Conservation (phyloP, 2,113 vertebrate genomes). For the Epinephelus moara region DNA sequence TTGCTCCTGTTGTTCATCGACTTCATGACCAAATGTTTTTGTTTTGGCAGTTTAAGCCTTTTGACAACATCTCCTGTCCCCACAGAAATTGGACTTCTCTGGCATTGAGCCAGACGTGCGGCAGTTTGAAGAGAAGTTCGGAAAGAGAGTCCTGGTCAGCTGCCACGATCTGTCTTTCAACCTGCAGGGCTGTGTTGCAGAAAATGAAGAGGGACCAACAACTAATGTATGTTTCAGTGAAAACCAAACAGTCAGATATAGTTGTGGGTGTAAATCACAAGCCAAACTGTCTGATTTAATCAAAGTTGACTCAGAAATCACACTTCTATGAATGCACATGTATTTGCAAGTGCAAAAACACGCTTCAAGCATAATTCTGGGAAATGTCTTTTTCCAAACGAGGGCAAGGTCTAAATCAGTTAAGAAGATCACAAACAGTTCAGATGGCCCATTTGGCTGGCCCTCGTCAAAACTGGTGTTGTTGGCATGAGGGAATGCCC, state of each 20-base stretch:
- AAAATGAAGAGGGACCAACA: constrained; percentile 94
- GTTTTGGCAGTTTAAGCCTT: background rate
- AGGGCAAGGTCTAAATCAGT: constrained; percentile 44
- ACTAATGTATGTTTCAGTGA: constrained; percentile 89
- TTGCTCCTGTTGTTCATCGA: background rate
- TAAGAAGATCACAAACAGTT: constrained; percentile 62
- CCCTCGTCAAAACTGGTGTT: constrained; percentile 18
- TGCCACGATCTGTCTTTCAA: constrained; percentile 96
- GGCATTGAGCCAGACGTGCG: constrained; percentile 93
- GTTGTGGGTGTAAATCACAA: background rate
- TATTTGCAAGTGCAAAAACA: background rate
- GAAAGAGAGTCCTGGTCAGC: constrained; percentile 93
- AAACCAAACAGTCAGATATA: background rate
- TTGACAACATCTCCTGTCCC: constrained; percentile 54
- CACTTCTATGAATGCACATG: background rate
- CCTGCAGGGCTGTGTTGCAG: constrained; percentile 94
- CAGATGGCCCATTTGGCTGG: constrained; percentile 50
- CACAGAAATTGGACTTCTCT: constrained; percentile 95
- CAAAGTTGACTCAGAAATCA: background rate
- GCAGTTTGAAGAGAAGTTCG: constrained; percentile 97
- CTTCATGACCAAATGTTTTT: background rate
- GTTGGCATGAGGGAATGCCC: constrained; percentile 29
- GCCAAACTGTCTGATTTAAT: background rate
- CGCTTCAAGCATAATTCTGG: background rate
- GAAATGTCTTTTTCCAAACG: constrained; percentile 28